These are phyloP conservation scores for Cuniculus paca DNA, from an alignment of 2,797 vertebrate genomes.

Conservation along the genomic window DNA sequence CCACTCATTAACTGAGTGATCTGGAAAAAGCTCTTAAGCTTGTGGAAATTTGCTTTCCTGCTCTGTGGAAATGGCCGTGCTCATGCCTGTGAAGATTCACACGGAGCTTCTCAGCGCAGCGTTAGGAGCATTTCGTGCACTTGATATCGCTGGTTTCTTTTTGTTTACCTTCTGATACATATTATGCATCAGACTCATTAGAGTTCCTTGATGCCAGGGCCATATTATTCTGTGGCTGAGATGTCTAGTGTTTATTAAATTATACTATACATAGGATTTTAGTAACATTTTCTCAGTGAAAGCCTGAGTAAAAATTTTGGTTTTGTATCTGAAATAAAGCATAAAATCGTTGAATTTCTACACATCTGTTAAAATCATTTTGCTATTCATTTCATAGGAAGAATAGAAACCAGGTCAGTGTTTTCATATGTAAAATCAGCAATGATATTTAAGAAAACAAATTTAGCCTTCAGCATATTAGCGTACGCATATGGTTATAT, in stretches of 20 bases:
- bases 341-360: background rate
- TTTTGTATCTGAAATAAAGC: slow-evolving; percentile 37
- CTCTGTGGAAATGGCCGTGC: background rate
- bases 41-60: background rate
- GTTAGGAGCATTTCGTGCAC: background rate
- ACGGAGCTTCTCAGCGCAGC: background rate
- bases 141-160: background rate
- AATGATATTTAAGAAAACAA: background rate
- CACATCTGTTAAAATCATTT: slow-evolving; percentile 47
- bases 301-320: background rate
- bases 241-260: background rate
- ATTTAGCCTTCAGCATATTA: slow-evolving; percentile 21
- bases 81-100: background rate
- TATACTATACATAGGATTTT: background rate
- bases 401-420: background rate
- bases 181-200: slow-evolving; percentile 18
- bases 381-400: slow-evolving; percentile 24
- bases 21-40: background rate
- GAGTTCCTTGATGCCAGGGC: background rate
- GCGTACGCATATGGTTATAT: background rate
- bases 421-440: slow-evolving; percentile 38
- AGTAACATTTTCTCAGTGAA: slow-evolving; percentile 46
- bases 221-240: slow-evolving; percentile 35
- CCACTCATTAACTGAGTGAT: background rate
- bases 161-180: background rate